A percentile compares a stretch with the other conserved stretches of the same genome.
Evolutionary conservation across 2,888 invertebrate genomes (phyloP).

Genomic region (Tenthredo mesomela): DNA sequence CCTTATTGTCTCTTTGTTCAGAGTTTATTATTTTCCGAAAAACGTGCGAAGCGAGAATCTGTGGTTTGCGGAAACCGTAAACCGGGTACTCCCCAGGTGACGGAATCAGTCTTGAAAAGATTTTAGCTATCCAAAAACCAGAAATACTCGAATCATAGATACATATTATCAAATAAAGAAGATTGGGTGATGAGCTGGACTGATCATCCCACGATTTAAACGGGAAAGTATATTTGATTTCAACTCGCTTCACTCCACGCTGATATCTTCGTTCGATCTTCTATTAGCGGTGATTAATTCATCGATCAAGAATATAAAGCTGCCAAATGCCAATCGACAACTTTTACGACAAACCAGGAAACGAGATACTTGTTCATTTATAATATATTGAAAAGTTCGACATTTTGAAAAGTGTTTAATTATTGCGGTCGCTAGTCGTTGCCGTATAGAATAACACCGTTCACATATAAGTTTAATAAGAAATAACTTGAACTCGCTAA

Average conservation of each 20-base stretch:
- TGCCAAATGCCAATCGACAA: background rate
- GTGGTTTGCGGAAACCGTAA: background rate
- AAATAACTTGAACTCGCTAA: background rate
- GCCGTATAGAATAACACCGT: background rate
- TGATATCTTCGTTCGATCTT: background rate
- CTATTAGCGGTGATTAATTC: background rate
- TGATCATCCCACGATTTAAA: conserved; percentile 4
- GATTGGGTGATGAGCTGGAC: background rate
- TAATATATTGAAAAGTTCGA: background rate
- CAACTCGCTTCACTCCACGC: background rate
- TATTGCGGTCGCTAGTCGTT: background rate
- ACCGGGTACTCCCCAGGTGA: background rate
- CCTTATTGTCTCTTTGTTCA: background rate
- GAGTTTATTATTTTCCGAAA: background rate
- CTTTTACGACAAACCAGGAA: conserved; percentile 16
- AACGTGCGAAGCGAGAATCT: background rate
- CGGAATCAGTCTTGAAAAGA: background rate
- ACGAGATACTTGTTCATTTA: background rate
- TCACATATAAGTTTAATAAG: background rate
- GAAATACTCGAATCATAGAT: background rate
- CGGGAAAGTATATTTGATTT: conserved; percentile 9
- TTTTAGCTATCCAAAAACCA: background rate
- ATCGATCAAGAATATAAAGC: background rate
- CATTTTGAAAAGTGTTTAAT: background rate
- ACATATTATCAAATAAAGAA: background rate